Evolutionary conservation across 64 coral and sea anemone species (phyloP).

Genomic region (Actinia equina): DNA sequence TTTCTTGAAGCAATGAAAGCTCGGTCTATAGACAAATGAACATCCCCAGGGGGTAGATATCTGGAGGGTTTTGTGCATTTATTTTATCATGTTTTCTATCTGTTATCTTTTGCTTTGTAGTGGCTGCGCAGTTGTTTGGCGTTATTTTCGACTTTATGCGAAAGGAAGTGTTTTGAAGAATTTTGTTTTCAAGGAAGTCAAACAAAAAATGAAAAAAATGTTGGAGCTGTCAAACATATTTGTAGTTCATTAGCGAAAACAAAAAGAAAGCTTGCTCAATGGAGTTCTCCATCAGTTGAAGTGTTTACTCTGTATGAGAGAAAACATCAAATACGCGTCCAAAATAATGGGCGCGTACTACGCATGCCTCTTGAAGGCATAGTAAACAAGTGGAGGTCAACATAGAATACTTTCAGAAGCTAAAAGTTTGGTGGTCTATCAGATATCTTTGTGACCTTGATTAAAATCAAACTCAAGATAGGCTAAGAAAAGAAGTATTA

Average conservation of each 20-base stretch:
- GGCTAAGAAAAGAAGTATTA: neutral
- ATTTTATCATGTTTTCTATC: neutral
- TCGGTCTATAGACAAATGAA: neutral
- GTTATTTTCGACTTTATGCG: neutral
- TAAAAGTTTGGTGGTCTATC: neutral
- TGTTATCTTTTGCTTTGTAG: neutral
- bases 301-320: neutral
- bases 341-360: neutral
- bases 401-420: neutral
- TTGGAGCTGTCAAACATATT: neutral
- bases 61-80: neutral
- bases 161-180: neutral
- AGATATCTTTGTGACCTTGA: neutral
- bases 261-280: neutral
- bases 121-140: neutral
- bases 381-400: neutral
- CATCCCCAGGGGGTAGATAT: neutral
- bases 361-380: neutral
- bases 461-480: neutral
- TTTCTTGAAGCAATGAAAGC: neutral
- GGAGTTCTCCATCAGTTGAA: constrained; percentile 1
- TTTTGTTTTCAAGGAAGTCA: constrained; percentile 2
- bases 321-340: neutral
- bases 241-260: neutral
- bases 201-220: neutral